phyloP scores from a whole-genome alignment of 92 coral and sea anemone species.

The Actinostola sp. region DNA sequence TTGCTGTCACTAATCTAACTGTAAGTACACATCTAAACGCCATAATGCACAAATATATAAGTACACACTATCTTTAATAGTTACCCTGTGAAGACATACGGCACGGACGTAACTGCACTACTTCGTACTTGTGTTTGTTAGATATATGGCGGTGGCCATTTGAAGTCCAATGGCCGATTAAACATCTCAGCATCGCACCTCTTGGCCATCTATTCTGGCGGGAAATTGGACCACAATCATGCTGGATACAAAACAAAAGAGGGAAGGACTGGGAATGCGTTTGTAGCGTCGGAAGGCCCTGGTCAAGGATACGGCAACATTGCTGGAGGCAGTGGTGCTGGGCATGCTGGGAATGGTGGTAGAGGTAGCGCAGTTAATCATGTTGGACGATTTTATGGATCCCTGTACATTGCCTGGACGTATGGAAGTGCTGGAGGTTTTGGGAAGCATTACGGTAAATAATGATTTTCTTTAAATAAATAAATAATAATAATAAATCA shows the following conservation, averaged over 20 bases:
- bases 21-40: conserved; percentile 46
- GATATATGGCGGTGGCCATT: conserved; percentile 78
- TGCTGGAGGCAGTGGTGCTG: conserved; percentile 62
- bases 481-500: too few species aligned
- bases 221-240: conserved; percentile 64
- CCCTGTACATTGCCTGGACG: conserved; percentile 64
- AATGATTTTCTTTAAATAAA: background rate
- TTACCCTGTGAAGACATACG: too few species aligned
- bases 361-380: conserved; percentile 48
- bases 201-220: conserved; percentile 73
- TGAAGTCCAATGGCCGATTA: conserved; percentile 68
- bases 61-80: too few species aligned
- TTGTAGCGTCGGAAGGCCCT: conserved; percentile 51
- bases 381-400: conserved; percentile 68
- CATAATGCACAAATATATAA: too few species aligned
- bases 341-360: conserved; percentile 71
- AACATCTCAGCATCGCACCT: conserved; percentile 58
- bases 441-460: conserved; percentile 68
- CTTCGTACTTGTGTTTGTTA: background rate
- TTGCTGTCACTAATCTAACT: conserved; percentile 62
- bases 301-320: conserved; percentile 61
- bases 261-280: conserved; percentile 43
- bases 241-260: conserved; percentile 62
- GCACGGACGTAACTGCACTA: too few species aligned
- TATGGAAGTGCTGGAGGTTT: conserved; percentile 83